phyloP scores from a whole-genome alignment of 1,140 invertebrate genomes.

The Atopsyche davidsoni region DNA sequence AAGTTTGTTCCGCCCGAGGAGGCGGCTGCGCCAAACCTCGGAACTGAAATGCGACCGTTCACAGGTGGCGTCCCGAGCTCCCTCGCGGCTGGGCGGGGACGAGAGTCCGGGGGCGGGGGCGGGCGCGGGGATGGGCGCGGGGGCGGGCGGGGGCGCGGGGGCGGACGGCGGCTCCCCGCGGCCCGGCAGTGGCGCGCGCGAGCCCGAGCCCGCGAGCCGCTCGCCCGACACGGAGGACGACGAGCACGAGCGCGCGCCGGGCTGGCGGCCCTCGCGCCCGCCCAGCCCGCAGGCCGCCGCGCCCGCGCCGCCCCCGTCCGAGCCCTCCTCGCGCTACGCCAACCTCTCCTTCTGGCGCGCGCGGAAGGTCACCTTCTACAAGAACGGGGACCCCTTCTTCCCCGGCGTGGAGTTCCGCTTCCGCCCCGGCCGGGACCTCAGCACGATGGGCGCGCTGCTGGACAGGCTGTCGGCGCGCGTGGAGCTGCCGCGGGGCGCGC shows the following conservation, averaged over 20 bases:
- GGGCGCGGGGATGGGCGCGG: constrained; percentile 30
- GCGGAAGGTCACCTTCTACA: constrained; percentile 80
- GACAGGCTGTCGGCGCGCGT: constrained; percentile 77
- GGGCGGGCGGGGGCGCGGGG: constrained; percentile 26
- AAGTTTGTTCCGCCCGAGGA: background rate
- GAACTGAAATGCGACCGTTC: too few species aligned
- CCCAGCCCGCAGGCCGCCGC: constrained; percentile 41
- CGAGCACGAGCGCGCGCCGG: constrained; percentile 37
- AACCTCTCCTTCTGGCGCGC: constrained; percentile 83
- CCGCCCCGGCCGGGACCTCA: constrained; percentile 79
- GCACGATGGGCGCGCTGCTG: constrained; percentile 77
- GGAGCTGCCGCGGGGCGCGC: constrained; percentile 75
- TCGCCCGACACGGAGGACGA: constrained; percentile 39
- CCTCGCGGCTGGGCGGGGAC: constrained; percentile 32
- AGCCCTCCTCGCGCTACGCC: constrained; percentile 52
- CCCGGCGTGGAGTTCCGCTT: constrained; percentile 85
- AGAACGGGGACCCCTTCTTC: constrained; percentile 89
- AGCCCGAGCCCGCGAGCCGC: constrained; percentile 39
- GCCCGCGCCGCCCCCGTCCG: constrained; percentile 23
- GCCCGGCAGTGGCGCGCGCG: constrained; percentile 35
- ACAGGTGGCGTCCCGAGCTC: constrained; percentile 39
- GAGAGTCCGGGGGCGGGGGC: constrained; percentile 32
- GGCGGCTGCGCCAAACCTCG: too few species aligned
- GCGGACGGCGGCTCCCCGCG: constrained; percentile 32
- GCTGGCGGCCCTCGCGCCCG: constrained; percentile 43